Evolutionary conservation across 2,888 invertebrate genomes (phyloP).

Genomic region (Heliconius ethilla): DNA sequence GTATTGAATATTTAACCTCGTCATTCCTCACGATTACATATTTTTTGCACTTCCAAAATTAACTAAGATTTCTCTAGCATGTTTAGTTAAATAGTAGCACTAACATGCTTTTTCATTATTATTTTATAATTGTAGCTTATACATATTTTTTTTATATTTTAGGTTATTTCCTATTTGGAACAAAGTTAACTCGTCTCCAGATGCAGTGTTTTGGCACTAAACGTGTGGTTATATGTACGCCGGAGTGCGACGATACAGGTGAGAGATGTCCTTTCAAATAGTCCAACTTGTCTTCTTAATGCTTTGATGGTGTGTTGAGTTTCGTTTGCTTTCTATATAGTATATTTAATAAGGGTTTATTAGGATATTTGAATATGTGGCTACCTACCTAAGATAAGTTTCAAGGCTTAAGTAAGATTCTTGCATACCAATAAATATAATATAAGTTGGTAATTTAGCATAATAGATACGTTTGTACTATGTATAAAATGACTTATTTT

Average conservation of each 20-base stretch:
- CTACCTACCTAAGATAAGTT: too few relatives aligned
- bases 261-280: background rate
- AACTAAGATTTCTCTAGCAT: background rate
- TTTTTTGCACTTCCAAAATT: background rate
- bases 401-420: too few relatives aligned
- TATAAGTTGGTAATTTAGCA: too few relatives aligned
- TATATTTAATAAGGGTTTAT: too few relatives aligned
- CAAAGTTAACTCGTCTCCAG: slow-evolving; percentile 71
- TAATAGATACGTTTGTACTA: too few relatives aligned
- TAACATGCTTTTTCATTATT: too few relatives aligned
- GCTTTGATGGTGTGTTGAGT: background rate
- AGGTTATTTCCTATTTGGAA: slow-evolving; percentile 78
- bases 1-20: too few relatives aligned
- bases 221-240: slow-evolving; percentile 71
- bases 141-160: slow-evolving; percentile 23
- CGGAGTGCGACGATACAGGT: slow-evolving; percentile 79
- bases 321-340: background rate
- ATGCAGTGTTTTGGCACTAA: slow-evolving; percentile 74
- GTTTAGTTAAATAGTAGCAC: background rate
- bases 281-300: too few relatives aligned
- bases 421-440: too few relatives aligned
- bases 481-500: too few relatives aligned
- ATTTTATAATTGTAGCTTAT: too few relatives aligned
- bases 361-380: too few relatives aligned
- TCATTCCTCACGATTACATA: background rate